phyloP scores from a whole-genome alignment of 1,140 invertebrate species.

The Zophobas atratus region DNA sequence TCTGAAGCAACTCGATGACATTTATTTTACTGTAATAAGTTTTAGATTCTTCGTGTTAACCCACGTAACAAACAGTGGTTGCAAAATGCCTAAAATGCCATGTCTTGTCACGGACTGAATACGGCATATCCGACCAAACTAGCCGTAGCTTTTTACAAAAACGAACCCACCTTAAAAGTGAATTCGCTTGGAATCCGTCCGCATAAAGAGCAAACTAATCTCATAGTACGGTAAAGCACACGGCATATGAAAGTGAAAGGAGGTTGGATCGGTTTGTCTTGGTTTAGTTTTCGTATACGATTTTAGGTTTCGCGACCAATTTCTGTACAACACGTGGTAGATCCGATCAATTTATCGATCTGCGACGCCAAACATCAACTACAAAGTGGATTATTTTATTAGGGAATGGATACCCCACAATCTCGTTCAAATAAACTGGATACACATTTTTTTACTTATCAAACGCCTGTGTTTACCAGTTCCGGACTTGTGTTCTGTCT shows the following conservation, averaged over 20 bases:
- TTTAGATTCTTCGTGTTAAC: slow-evolving; percentile 35
- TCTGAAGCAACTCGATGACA: slow-evolving; percentile 29
- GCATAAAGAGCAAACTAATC: slow-evolving; percentile 52
- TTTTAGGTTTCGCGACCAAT: slow-evolving; percentile 50
- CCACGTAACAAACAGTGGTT: slow-evolving; percentile 33
- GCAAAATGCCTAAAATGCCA: slow-evolving; percentile 41
- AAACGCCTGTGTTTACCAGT: neutral
- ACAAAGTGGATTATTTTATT: slow-evolving; percentile 28
- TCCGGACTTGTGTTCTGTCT: slow-evolving; percentile 6
- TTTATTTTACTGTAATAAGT: slow-evolving; percentile 37
- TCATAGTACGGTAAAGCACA: slow-evolving; percentile 45
- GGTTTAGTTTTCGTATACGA: slow-evolving; percentile 46
- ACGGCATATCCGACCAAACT: slow-evolving; percentile 39
- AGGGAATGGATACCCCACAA: slow-evolving; percentile 4
- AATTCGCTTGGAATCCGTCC: slow-evolving; percentile 47
- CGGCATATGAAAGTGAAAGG: slow-evolving; percentile 52
- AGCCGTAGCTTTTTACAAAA: slow-evolving; percentile 37
- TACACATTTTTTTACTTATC: slow-evolving; percentile 5
- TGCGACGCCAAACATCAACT: slow-evolving; percentile 7
- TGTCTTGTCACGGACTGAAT: slow-evolving; percentile 42
- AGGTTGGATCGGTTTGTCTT: slow-evolving; percentile 45
- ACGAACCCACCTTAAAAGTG: slow-evolving; percentile 47
- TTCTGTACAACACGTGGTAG: slow-evolving; percentile 36
- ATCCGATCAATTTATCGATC: slow-evolving; percentile 12
- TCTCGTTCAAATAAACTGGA: neutral